Percentiles rank a stretch among this genome's conserved stretches.
Evolutionary conservation across 2,797 vertebrate genomes (phyloP).

Genomic region (Malacoctenus gilli): DNA sequence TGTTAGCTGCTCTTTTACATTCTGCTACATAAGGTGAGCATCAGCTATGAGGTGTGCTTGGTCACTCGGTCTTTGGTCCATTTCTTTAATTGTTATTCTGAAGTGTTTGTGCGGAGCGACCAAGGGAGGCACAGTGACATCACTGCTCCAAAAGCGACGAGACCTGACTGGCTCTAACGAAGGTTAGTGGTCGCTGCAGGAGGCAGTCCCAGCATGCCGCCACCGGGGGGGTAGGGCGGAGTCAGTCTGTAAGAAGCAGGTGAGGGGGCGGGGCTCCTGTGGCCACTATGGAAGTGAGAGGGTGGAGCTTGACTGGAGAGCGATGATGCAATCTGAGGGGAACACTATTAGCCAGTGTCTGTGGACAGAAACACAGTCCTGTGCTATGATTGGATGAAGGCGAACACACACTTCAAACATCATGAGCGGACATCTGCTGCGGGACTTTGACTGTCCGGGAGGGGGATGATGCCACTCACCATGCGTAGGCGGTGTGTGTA

Average conservation of each 20-base stretch:
- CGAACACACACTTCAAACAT: too few species aligned
- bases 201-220: neutral
- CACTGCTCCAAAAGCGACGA: too few species aligned
- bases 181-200: too few species aligned
- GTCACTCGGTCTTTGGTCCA: neutral
- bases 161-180: too few species aligned
- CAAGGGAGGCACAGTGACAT: too few species aligned
- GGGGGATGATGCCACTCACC: conserved; percentile 58
- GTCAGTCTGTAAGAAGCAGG: neutral
- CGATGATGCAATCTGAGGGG: conserved; percentile 34
- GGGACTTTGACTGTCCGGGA: too few species aligned
- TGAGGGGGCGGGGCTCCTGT: neutral
- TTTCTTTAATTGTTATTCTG: too few species aligned
- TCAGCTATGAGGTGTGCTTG: neutral
- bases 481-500: conserved; percentile 64
- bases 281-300: conserved; percentile 1
- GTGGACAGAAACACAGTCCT: conserved; percentile 13
- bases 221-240: neutral
- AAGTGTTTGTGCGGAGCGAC: too few species aligned
- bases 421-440: too few species aligned
- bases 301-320: conserved; percentile 10
- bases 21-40: neutral
- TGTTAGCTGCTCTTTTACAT: neutral
- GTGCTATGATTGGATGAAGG: conserved; percentile 28
- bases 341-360: conserved; percentile 52